Evolutionary conservation across 2,113 vertebrate species (phyloP).

Genomic region (Dromiciops gliroides): DNA sequence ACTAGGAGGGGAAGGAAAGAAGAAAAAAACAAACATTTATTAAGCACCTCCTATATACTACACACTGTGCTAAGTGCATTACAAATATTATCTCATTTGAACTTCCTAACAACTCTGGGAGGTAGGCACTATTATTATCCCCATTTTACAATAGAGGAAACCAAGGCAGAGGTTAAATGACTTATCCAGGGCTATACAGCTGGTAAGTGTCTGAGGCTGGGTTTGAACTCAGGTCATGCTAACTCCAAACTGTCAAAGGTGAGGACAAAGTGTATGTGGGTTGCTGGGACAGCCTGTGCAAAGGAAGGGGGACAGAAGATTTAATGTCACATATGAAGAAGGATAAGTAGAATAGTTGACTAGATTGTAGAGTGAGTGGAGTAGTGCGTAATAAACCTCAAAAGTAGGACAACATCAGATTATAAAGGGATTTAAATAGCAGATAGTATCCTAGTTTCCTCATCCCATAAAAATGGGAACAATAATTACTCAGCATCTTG

Average conservation of each 20-base stretch:
- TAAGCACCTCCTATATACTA: neutral
- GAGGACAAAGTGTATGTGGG: neutral
- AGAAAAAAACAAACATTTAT: neutral
- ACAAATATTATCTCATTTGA: neutral
- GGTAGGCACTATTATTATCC: neutral
- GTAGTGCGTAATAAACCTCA: neutral
- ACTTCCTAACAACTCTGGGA: neutral
- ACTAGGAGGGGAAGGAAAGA: neutral
- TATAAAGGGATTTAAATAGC: neutral
- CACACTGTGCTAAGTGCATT: neutral
- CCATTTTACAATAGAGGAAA: neutral
- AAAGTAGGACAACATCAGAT: neutral
- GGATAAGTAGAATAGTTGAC: neutral
- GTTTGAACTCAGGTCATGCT: neutral
- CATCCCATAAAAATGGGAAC: neutral
- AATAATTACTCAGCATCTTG: constrained; percentile 5
- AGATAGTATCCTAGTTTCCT: neutral
- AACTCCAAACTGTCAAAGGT: neutral
- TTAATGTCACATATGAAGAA: neutral
- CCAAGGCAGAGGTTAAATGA: neutral
- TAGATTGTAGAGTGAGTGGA: neutral
- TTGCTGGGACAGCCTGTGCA: neutral
- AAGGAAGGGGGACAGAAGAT: neutral
- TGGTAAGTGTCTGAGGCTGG: neutral
- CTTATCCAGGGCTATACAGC: neutral